Conservation (phyloP, 1,140 invertebrate species). For the Spodoptera litura region DNA sequence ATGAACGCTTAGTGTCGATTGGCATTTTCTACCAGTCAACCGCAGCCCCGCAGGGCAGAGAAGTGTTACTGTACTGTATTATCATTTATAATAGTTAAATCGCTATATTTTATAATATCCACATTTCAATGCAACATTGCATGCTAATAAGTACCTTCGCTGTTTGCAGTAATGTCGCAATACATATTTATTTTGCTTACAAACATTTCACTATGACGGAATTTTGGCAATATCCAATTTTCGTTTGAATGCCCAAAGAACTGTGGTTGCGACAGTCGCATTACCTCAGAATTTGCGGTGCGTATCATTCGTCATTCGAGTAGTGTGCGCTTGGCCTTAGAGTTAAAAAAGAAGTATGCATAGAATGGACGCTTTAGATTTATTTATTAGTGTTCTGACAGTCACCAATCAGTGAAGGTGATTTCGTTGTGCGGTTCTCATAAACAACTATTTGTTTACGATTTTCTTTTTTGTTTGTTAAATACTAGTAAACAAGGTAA, state of each 20-base stretch:
- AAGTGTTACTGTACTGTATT: too few species aligned
- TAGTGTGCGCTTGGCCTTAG: slow-evolving; percentile 16
- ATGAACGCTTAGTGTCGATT: too few species aligned
- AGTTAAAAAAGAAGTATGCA: background rate
- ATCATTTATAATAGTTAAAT: too few species aligned
- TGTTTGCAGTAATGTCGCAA: background rate
- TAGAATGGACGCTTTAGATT: background rate
- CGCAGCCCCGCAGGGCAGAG: too few species aligned
- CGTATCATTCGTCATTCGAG: background rate
- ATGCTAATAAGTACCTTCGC: background rate
- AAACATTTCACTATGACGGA: slow-evolving; percentile 4
- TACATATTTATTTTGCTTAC: background rate
- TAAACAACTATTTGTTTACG: too few species aligned
- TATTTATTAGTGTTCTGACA: slow-evolving; percentile 11
- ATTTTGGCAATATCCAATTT: slow-evolving; percentile 11
- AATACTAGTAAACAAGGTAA: too few species aligned
- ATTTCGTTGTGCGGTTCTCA: too few species aligned
- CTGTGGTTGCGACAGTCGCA: slow-evolving; percentile 6
- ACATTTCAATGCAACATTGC: background rate
- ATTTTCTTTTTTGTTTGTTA: too few species aligned
- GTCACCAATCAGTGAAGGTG: slow-evolving; percentile 11
- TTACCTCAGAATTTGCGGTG: slow-evolving; percentile 13
- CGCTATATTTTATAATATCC: background rate
- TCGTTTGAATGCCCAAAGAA: slow-evolving; percentile 11
- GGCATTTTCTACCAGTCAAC: too few species aligned